A percentile compares a stretch with the other conserved stretches of the same genome.
Conservation (phyloP, 1,140 invertebrate genomes). For the Anastatus disparis region DNA sequence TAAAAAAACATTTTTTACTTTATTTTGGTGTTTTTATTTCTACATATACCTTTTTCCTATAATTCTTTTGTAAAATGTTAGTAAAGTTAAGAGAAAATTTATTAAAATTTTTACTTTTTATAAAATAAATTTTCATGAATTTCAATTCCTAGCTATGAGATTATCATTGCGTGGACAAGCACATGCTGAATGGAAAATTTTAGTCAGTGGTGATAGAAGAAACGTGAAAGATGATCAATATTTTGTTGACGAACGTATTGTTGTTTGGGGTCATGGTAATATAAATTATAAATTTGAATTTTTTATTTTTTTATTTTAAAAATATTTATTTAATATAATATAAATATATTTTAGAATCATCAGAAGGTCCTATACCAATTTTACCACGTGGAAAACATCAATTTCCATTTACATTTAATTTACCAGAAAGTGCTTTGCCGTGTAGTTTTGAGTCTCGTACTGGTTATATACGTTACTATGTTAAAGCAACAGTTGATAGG, state of each 20-base stretch:
- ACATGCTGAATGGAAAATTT: conserved; percentile 85
- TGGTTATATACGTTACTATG: conserved; percentile 82
- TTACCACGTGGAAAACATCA: conserved; percentile 80
- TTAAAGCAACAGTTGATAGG: conserved; percentile 83
- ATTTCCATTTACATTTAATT: conserved; percentile 81
- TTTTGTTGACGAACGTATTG: conserved; percentile 80
- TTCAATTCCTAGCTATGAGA: conserved; percentile 72
- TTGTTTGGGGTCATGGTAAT: conserved; percentile 84
- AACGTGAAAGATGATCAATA: conserved; percentile 86
- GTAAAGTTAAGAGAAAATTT: no score
- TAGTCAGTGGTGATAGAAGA: conserved; percentile 79
- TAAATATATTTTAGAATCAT: conserved; percentile 66
- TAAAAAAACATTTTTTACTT: conserved; percentile 22
- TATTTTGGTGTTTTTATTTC: conserved; percentile 2
- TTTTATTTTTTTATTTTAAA: not conserved
- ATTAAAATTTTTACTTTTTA: not conserved
- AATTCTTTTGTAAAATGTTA: not conserved
- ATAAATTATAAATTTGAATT: not conserved
- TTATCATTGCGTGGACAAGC: conserved; percentile 81
- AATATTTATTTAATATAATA: not conserved
- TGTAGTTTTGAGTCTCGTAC: conserved; percentile 85
- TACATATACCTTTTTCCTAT: not conserved
- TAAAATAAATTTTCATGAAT: no score
- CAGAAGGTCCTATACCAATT: conserved; percentile 78
- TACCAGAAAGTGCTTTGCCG: conserved; percentile 81